Base-by-base conservation (phyloP, 2,888 invertebrate species). In the Drosophila antonietae region DNA sequence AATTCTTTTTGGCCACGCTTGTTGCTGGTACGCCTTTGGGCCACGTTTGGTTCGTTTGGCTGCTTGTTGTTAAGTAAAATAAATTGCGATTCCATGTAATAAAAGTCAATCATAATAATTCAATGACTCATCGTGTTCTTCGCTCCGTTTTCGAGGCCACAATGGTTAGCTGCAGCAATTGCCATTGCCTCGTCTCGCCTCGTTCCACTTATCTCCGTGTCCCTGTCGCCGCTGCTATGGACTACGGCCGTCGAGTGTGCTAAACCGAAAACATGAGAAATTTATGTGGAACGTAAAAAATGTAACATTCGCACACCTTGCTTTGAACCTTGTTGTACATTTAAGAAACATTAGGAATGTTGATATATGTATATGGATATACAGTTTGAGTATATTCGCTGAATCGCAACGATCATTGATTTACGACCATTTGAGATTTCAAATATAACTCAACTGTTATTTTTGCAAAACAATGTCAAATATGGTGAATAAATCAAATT, bases 51-150 rank as follows among this genome's bases (percentile, higher is more conserved):
- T 37, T 47, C 79, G 65, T 57, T 71, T 70, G 60, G 53, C 53
- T 70, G 81, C 73, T 70, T 76, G 72, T 89, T 82, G 85, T 87
- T 90, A 81, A 89, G 90, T 81, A 83, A 90, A 89, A 89, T 90
- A 89, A 90, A 89, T 89, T 81, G 84, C 90, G 73, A 88, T 89
- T 86, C 78, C 76, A 68, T 81, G 88, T 82, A 88, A 89, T 89
- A 90, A 89, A 89, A 89, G 89, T 89, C 89, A 90, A 89, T 89
- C 89, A 89, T 89, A 79, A 89, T 89, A 88, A 78, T 88, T 89
- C 88, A 90, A 86, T 77, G 81, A 82, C 80, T 78, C 82, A 87
- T 80, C 81, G 58, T 53, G 70, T 73, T 73, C 68, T 67, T 66
- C 58, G 73, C 63, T 75, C 28, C 71, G 66, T 46, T 56, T 64